Evolutionary conservation across 2,888 invertebrate species (phyloP).

Genomic region (Neoscelio sp.): DNA sequence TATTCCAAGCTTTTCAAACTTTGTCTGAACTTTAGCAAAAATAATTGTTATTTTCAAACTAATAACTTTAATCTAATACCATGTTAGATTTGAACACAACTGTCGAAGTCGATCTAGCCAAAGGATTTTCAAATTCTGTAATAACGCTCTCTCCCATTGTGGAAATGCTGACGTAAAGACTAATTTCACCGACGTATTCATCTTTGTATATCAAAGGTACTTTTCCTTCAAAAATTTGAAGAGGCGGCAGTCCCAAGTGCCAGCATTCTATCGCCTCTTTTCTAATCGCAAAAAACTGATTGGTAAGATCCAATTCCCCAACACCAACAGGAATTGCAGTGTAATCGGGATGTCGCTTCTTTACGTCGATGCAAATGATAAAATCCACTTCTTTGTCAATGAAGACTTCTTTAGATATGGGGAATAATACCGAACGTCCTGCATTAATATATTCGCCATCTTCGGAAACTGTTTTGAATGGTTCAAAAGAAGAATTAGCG

Average conservation of each 20-base stretch:
- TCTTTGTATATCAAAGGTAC: slow-evolving; percentile 84
- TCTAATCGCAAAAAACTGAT: slow-evolving; percentile 86
- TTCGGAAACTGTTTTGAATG: slow-evolving; percentile 77
- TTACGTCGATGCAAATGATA: slow-evolving; percentile 84
- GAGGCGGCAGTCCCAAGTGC: slow-evolving; percentile 70
- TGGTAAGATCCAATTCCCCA: slow-evolving; percentile 86
- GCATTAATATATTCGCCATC: slow-evolving; percentile 83
- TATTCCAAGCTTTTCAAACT: too few species aligned
- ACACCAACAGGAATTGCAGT: slow-evolving; percentile 86
- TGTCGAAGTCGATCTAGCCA: slow-evolving; percentile 47
- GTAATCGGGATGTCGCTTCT: slow-evolving; percentile 85
- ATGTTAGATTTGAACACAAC: slow-evolving; percentile 39
- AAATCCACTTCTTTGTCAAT: slow-evolving; percentile 84
- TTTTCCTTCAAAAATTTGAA: slow-evolving; percentile 86
- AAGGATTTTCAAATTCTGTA: slow-evolving; percentile 84
- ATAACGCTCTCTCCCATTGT: slow-evolving; percentile 87
- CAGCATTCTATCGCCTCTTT: slow-evolving; percentile 81
- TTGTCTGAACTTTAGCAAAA: too few species aligned
- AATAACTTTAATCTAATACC: too few species aligned
- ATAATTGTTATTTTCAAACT: too few species aligned
- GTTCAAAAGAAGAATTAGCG: too few species aligned
- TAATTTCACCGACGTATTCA: slow-evolving; percentile 84
- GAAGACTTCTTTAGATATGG: slow-evolving; percentile 85
- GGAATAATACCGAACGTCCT: slow-evolving; percentile 88
- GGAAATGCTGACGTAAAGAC: slow-evolving; percentile 86